Percentiles rank a stretch among this genome's conserved stretches.
phyloP scores from a whole-genome alignment of 2,113 vertebrate genomes.

The Recurvirostra avosetta region DNA sequence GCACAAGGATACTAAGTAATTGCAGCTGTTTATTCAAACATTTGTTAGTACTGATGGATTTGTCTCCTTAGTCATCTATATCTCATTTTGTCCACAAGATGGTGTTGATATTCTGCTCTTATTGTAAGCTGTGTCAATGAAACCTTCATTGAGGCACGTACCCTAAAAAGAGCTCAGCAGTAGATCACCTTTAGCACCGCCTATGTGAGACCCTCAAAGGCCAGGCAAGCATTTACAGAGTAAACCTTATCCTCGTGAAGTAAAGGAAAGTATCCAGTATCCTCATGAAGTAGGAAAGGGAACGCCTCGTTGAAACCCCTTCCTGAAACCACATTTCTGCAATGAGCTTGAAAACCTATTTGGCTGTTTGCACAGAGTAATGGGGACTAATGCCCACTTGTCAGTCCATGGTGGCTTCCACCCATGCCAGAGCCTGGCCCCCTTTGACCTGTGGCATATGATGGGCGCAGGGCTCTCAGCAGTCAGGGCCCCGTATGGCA shows the following conservation, averaged over 20 bases:
- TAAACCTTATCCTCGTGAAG: background rate
- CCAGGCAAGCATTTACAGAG: background rate
- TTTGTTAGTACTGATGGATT: background rate
- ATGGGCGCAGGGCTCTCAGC: background rate
- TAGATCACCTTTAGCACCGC: background rate
- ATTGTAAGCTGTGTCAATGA: background rate
- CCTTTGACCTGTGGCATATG: background rate
- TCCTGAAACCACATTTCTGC: background rate
- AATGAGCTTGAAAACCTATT: background rate
- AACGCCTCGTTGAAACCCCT: background rate
- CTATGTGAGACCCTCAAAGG: background rate
- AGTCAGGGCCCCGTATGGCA: background rate
- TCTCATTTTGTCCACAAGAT: background rate
- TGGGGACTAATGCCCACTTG: rapidly evolving
- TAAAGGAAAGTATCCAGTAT: background rate
- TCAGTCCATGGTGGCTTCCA: background rate
- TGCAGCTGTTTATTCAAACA: background rate
- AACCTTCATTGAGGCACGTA: background rate
- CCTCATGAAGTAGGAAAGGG: background rate
- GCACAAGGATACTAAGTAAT: background rate
- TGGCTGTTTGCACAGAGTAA: background rate
- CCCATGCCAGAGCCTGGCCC: background rate
- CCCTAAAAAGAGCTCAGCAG: background rate
- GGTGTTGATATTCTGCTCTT: background rate
- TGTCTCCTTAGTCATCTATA: background rate